phyloP scores from a whole-genome alignment of 2,113 vertebrate species.

The Neofelis nebulosa region DNA sequence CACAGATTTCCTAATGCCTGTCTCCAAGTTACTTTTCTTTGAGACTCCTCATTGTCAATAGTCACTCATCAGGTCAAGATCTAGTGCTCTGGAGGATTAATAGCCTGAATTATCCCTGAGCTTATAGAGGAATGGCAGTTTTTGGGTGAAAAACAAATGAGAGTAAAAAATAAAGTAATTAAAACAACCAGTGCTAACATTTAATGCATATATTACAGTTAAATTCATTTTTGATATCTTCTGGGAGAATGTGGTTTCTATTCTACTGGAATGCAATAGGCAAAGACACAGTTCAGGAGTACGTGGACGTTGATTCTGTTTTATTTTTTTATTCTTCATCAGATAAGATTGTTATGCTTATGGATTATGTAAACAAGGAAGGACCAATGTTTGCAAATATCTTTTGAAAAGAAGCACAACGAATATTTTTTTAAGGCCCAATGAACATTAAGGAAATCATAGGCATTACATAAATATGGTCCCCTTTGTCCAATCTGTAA shows the following conservation, averaged over 20 bases:
- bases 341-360: not conserved
- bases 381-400: not conserved
- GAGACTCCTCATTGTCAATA: not conserved
- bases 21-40: not conserved
- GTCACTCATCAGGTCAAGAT: not conserved
- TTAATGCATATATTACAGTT: not conserved
- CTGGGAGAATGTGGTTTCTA: not conserved
- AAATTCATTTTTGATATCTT: not conserved
- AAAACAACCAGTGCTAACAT: not conserved
- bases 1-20: not conserved
- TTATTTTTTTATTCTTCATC: not conserved
- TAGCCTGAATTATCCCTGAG: not conserved
- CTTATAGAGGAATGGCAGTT: not conserved
- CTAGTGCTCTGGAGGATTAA: not conserved
- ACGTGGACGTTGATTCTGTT: not conserved
- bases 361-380: not conserved
- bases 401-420: not conserved
- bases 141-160: not conserved
- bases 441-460: not conserved
- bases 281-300: not conserved
- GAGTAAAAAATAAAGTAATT: not conserved
- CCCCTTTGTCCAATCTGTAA: not conserved
- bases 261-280: not conserved
- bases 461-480: not conserved
- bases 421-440: not conserved